Conservation (phyloP, 2,888 invertebrate genomes). For the Blera fallax region DNA sequence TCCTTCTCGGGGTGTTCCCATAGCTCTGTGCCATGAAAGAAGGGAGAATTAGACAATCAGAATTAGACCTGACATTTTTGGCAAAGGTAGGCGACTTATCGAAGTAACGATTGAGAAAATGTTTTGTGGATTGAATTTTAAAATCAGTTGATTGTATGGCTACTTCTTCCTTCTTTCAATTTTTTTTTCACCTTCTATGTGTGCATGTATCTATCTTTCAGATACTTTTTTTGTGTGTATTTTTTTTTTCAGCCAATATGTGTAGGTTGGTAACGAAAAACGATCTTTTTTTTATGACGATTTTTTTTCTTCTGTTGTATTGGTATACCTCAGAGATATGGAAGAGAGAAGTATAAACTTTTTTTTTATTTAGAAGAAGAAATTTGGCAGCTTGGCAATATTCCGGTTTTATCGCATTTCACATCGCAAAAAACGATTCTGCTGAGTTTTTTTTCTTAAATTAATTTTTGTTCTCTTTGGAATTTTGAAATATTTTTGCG, state of each 20-base stretch:
- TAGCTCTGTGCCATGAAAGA: background rate
- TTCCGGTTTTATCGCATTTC: constrained; percentile 65
- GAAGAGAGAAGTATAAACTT: constrained; percentile 16
- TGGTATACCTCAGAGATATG: constrained; percentile 1
- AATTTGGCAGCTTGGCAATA: constrained; percentile 61
- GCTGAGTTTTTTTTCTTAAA: background rate
- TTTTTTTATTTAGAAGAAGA: constrained; percentile 20
- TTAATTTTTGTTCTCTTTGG: constrained; percentile 7
- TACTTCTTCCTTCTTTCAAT: background rate
- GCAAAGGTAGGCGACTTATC: background rate
- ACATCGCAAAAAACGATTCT: background rate
- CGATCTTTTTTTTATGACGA: background rate
- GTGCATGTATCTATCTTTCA: constrained; percentile 19
- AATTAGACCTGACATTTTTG: constrained; percentile 15
- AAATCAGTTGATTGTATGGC: background rate
- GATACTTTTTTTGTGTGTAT: constrained; percentile 1
- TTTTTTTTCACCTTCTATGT: constrained; percentile 16
- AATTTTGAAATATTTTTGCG: constrained; percentile 14
- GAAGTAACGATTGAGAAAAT: constrained; percentile 1
- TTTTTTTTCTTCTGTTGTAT: constrained; percentile 13
- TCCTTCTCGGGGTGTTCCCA: constrained; percentile 6
- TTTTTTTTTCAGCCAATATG: background rate
- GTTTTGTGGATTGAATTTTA: constrained; percentile 31
- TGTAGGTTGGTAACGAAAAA: constrained; percentile 28
- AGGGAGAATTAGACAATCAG: constrained; percentile 15